phyloP scores from a whole-genome alignment of 2,797 vertebrate species.

The Catharus ustulatus region DNA sequence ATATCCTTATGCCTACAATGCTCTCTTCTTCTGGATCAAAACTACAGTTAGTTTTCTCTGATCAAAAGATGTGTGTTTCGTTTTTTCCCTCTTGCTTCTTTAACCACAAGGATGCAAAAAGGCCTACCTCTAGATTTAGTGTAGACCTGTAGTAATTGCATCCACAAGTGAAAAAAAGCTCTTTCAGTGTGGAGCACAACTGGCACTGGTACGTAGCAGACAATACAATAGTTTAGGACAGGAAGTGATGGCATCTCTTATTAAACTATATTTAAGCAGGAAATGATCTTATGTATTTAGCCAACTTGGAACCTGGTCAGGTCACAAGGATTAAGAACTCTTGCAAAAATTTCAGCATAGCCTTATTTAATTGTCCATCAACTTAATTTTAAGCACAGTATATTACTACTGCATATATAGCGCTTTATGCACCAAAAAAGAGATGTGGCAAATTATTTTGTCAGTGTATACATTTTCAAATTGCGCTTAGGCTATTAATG shows the following conservation, averaged over 20 bases:
- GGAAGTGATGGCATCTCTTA: slow-evolving; percentile 43
- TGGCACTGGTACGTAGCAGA: background rate
- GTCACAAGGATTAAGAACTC: slow-evolving; percentile 30
- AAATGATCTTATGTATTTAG: slow-evolving; percentile 30
- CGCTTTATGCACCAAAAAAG: background rate
- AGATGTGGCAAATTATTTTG: background rate
- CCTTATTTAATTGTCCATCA: background rate
- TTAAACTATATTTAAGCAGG: slow-evolving; percentile 3
- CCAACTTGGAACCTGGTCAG: slow-evolving; percentile 13
- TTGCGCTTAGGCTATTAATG: background rate
- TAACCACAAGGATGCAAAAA: background rate
- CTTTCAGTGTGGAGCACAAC: background rate
- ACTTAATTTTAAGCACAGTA: background rate
- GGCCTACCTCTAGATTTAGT: background rate
- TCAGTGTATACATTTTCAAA: background rate
- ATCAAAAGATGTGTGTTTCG: background rate
- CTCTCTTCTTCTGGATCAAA: background rate
- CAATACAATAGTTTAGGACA: background rate
- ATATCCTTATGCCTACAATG: background rate
- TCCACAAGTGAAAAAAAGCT: background rate
- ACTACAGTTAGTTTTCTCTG: background rate
- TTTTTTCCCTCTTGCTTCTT: background rate
- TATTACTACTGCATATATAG: background rate
- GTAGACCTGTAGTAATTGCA: background rate
- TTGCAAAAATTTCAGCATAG: slow-evolving; percentile 12